These are phyloP conservation scores for Xestia xanthographa DNA, from an alignment of 2,888 invertebrate species.

Conservation along the genomic window DNA sequence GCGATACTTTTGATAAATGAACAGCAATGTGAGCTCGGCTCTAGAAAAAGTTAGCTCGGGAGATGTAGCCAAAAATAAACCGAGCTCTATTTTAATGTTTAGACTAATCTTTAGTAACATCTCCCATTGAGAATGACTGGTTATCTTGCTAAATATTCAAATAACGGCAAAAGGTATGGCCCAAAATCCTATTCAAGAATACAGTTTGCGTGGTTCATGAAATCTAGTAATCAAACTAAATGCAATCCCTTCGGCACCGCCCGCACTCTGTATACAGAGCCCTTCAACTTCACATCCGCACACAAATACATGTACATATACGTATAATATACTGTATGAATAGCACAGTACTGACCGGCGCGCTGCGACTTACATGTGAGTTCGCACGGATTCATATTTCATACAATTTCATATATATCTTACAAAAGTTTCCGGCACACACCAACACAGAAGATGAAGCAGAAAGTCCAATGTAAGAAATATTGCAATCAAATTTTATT, in stretches of 20 bases:
- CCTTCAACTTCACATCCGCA: no score
- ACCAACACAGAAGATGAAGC: neutral
- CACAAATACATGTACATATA: neutral
- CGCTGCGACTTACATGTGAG: slow-evolving; percentile 39
- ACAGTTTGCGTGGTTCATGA: neutral
- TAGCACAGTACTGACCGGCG: slow-evolving; percentile 32
- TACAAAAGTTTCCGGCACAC: slow-evolving; percentile 54
- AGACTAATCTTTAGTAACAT: neutral
- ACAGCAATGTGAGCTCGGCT: neutral
- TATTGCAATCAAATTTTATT: neutral
- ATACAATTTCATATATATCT: slow-evolving; percentile 67
- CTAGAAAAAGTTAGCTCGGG: neutral
- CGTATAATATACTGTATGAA: neutral
- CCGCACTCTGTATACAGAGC: neutral
- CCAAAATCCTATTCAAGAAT: neutral
- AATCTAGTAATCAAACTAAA: slow-evolving; percentile 1
- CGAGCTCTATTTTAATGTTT: neutral
- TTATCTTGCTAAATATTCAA: neutral
- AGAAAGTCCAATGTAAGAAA: slow-evolving; percentile 20
- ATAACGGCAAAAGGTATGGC: neutral
- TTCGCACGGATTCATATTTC: slow-evolving; percentile 65
- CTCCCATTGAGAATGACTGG: neutral
- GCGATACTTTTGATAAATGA: slow-evolving; percentile 21
- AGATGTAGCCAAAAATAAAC: neutral
- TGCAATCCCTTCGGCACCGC: neutral